Evolutionary conservation across 2,797 vertebrate genomes (phyloP).

Genomic region (Pteropus rufus): DNA sequence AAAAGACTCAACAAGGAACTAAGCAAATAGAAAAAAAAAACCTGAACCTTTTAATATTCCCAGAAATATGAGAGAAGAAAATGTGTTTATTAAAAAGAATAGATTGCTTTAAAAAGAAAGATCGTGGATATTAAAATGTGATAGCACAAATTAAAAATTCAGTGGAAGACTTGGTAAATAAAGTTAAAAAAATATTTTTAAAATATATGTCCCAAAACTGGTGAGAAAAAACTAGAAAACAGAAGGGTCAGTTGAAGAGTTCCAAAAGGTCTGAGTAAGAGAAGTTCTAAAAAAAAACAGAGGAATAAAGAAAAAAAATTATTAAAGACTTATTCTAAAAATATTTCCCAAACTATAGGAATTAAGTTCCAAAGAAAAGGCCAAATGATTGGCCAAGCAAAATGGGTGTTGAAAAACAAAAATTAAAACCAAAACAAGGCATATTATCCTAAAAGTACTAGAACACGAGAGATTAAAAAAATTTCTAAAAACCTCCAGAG

Average conservation of each 20-base stretch:
- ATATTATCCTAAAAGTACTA: background rate
- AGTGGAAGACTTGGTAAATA: background rate
- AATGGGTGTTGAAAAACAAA: background rate
- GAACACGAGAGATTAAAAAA: background rate
- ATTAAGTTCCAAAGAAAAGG: background rate
- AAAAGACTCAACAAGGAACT: background rate
- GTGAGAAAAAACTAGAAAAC: background rate
- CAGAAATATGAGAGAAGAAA: background rate
- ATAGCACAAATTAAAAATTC: background rate
- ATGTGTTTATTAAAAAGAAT: background rate
- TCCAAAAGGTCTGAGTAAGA: background rate
- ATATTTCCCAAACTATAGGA: background rate
- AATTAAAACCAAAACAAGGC: background rate
- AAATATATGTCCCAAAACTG: background rate
- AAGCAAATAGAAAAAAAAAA: background rate
- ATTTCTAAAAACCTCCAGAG: background rate
- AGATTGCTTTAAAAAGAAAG: background rate
- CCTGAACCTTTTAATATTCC: background rate
- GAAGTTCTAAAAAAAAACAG: background rate
- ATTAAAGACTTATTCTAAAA: conserved; percentile 1
- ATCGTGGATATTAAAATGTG: background rate
- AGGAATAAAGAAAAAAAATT: background rate
- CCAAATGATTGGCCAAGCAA: background rate
- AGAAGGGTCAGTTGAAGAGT: background rate
- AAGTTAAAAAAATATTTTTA: conserved; percentile 25